Percentiles rank a stretch among this genome's conserved stretches.
Evolutionary conservation across 2,888 invertebrate genomes (phyloP).

Genomic region (Mycalesis mineus): DNA sequence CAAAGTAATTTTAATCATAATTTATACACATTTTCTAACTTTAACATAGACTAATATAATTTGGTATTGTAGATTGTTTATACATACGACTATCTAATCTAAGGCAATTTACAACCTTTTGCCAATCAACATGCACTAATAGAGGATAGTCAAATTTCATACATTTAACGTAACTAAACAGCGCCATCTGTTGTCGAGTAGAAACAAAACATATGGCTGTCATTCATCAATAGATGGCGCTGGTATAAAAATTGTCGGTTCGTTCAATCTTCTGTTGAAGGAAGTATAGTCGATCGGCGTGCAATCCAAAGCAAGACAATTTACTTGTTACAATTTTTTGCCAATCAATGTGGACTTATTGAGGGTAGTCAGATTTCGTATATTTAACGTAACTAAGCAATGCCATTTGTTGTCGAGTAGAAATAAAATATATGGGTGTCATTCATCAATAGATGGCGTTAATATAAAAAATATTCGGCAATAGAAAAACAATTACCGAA

Average conservation of each 20-base stretch:
- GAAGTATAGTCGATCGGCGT: no score
- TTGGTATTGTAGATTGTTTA: no score
- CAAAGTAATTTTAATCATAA: background rate
- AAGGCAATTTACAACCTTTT: background rate
- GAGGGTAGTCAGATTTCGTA: background rate
- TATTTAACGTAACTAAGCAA: background rate
- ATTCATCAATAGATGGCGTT: constrained; percentile 10
- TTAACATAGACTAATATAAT: background rate
- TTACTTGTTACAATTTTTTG: background rate
- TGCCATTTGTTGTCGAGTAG: background rate
- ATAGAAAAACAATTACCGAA: no score
- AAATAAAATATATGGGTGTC: no score
- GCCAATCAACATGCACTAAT: no score
- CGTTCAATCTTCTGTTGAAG: no score
- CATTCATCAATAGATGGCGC: constrained; percentile 10
- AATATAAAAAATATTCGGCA: no score
- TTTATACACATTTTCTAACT: background rate
- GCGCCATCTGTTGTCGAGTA: background rate
- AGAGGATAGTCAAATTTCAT: background rate
- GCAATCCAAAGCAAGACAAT: no score
- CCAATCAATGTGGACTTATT: no score
- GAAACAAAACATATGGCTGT: no score
- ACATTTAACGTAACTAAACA: background rate
- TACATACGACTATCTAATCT: no score
- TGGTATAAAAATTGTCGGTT: background rate